Evolutionary conservation across 2,113 vertebrate genomes (phyloP).

Genomic region (Phocoena sinus): DNA sequence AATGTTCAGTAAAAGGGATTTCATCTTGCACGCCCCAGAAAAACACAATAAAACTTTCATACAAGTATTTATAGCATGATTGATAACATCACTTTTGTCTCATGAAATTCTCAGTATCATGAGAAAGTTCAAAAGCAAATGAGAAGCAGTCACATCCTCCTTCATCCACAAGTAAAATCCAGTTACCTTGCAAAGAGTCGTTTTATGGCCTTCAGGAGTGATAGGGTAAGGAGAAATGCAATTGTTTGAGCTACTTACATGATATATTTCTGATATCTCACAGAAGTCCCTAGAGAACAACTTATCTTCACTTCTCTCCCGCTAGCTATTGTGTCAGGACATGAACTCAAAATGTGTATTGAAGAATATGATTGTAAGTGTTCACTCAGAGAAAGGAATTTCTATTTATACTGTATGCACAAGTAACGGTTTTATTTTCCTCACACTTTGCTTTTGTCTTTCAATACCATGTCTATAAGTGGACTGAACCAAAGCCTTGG

Average conservation of each 20-base stretch:
- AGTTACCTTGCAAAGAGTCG: neutral
- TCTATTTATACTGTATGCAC: neutral
- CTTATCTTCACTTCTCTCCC: neutral
- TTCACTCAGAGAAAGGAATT: neutral
- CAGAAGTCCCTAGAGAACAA: neutral
- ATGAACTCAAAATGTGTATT: neutral
- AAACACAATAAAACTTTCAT: slow-evolving; percentile 30
- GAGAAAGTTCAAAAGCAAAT: slow-evolving; percentile 49
- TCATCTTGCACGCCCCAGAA: neutral
- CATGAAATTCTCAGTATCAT: slow-evolving; percentile 34
- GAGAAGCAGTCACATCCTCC: neutral
- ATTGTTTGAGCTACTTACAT: neutral
- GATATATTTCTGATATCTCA: slow-evolving; percentile 22
- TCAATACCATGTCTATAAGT: neutral
- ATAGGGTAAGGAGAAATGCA: neutral
- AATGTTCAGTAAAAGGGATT: slow-evolving; percentile 28
- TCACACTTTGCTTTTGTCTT: neutral
- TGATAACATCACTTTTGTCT: slow-evolving; percentile 29
- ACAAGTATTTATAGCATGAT: slow-evolving; percentile 32
- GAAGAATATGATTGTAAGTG: neutral
- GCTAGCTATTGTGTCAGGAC: neutral
- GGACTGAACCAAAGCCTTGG: neutral
- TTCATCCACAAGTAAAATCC: slow-evolving; percentile 1
- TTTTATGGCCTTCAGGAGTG: neutral
- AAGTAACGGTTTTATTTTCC: neutral